Base-by-base conservation (phyloP, 2,113 vertebrate genomes). In the Syngnathus scovelli region DNA sequence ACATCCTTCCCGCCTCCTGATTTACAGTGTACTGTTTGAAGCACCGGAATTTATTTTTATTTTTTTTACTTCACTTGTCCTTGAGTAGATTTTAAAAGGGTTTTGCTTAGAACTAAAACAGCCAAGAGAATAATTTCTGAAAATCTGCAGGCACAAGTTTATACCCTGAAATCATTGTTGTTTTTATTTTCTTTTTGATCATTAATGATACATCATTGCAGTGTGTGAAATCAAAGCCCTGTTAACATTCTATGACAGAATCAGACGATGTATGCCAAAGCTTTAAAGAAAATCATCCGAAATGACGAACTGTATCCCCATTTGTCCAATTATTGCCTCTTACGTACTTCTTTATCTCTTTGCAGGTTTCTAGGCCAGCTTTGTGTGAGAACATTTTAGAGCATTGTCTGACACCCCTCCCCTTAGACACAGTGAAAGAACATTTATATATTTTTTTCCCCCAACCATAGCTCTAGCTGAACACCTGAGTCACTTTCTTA, bases 241-340 rank as follows among this genome's bases (percentile, higher is more conserved):
- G 46, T 6, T 48, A 18, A 5, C 5, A 3, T 58, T 58, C 33
- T 16, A 36, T 36, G 27, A 1, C 13, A 6, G 55, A 58, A 58
- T 58, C 27, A 7, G 27, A 33, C 15, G 27, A 58, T 10, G 41
- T 1, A 43, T 43, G 41, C 41, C 41, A 43, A 43, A 43, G 33
- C 55, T 36, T 58, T 36, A 1, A 16, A 15, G 27, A 58, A 55
- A 13, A 2, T 27, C 12, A 33, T 13, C 52, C 52, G 27, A 55
- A 36, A 36, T 33, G 27, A 16, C 55, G 18, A 33, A 15, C 9
- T 43, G 41, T 36, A 7, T 36, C 56, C 56, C 33, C 41, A 37
- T 51, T 69, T 61, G 12, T 69, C 48, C 49, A 49, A 69, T 61
- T 70, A 69, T 63, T 7, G 6, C 38, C 59, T 65, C 59, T 23